Percentiles rank a stretch among this genome's conserved stretches.
Conservation (phyloP, 2,113 vertebrate genomes). For the Esox niger region DNA sequence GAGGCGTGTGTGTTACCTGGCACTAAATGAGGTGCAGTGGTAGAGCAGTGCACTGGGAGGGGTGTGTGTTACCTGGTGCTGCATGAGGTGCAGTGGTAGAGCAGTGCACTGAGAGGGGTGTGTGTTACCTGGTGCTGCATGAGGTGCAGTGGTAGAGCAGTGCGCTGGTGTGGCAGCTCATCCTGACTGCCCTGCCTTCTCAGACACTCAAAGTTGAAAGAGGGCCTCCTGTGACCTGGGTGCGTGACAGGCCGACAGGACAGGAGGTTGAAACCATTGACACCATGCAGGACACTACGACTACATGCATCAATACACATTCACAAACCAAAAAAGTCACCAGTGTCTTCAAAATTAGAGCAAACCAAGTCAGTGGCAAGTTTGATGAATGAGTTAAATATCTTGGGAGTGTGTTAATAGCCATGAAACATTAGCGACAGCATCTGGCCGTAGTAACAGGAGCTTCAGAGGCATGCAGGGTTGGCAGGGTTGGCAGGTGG, state of each 20-base stretch:
- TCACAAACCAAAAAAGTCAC: not conserved
- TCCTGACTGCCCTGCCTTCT: slow-evolving; percentile 93
- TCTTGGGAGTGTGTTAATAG: not conserved
- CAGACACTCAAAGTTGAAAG: slow-evolving; percentile 99
- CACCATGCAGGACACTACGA: slow-evolving; percentile 13
- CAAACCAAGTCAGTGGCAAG: not conserved
- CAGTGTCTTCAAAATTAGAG: not conserved
- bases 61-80: no score
- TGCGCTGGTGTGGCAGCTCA: slow-evolving; percentile 85
- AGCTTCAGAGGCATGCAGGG: not conserved
- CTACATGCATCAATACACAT: slow-evolving; percentile 15
- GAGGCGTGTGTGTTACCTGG: no score
- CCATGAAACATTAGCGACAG: not conserved
- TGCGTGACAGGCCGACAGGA: not conserved
- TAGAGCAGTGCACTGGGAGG: no score
- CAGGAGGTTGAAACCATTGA: not conserved
- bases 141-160: slow-evolving; percentile 92
- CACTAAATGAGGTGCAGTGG: no score
- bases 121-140: slow-evolving; percentile 94
- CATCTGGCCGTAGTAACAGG: not conserved
- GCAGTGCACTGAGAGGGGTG: no score
- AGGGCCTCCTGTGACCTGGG: slow-evolving; percentile 87
- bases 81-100: no score
- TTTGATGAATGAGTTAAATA: not conserved
- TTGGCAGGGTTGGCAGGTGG: not conserved